Percentiles rank a stretch among this genome's conserved stretches.
phyloP scores from a whole-genome alignment of 2,888 invertebrate genomes.

The Spilarctia lutea region DNA sequence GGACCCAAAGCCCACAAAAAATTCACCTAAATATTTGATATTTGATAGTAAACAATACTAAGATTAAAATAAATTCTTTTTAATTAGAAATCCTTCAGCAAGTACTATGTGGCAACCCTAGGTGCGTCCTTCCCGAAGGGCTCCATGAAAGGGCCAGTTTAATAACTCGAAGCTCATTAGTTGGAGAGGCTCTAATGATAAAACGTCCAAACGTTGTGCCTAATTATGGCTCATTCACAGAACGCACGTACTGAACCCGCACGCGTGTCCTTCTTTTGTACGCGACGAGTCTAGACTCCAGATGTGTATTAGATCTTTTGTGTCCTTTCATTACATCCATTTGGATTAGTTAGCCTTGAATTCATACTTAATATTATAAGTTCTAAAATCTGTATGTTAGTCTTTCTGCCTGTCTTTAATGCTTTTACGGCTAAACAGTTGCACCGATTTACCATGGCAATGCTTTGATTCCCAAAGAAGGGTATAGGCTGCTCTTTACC shows the following conservation, averaged over 20 bases:
- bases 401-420: too few relatives aligned
- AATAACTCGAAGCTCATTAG: slow-evolving; percentile 56
- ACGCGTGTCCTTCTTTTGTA: slow-evolving; percentile 18
- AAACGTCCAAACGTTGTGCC: slow-evolving; percentile 41
- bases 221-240: slow-evolving; percentile 40
- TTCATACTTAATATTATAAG: too few relatives aligned
- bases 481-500: too few relatives aligned
- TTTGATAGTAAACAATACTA: too few relatives aligned
- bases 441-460: too few relatives aligned
- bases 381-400: too few relatives aligned
- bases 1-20: too few relatives aligned
- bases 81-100: neutral
- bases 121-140: slow-evolving; percentile 32
- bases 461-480: too few relatives aligned
- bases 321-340: slow-evolving; percentile 6
- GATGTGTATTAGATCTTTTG: slow-evolving; percentile 7
- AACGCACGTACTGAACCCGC: neutral
- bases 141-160: slow-evolving; percentile 47
- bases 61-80: too few relatives aligned
- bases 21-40: too few relatives aligned
- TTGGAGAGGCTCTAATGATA: slow-evolving; percentile 49
- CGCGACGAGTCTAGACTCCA: slow-evolving; percentile 28
- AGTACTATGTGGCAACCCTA: slow-evolving; percentile 31
- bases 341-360: neutral
- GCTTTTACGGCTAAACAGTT: too few relatives aligned